Base-by-base conservation (phyloP, 2,113 vertebrate genomes). In the Cricetomys ansorgei region DNA sequence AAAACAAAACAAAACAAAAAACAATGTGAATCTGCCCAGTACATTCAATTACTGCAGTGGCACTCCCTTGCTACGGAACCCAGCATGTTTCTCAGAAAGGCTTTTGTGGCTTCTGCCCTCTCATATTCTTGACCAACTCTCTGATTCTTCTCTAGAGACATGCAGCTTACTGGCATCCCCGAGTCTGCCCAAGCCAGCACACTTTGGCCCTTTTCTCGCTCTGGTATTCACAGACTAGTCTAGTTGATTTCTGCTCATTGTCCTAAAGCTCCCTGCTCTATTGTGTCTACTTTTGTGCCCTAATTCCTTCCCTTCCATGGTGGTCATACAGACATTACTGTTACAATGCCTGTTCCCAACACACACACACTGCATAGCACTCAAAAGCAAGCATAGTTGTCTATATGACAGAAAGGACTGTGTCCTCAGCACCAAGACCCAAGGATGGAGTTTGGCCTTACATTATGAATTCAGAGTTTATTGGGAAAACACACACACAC, bases 401-500 rank as follows among this genome's bases (percentile, higher is more conserved):
- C n/a, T n/a, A n/a, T n/a, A n/a, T n/a, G n/a, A n/a, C n/a, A n/a
- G n/a, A n/a, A n/a, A n/a, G n/a, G n/a, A 7, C 76, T 85, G 83
- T 62, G 29, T 90, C 88, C 48, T 93, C 50, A 64, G 40, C 31
- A 67, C 57, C 25, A 50, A 69, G 67, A 43, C 91, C 91, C 88
- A 76, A 91, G 55, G 80, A 89, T 0, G 0, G 25, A 80, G 59
- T n/a, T 55, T 79, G 21, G 89, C 2, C 29, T 17, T 76, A 45
- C 45, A 23, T 3, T 50, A 21, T 9, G 53, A 16, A 27, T 75
- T 94, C 37, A 45, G n/a, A 13, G n/a, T 53, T 72, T 91, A 91
- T 64, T 16, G 59, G 80, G 70, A 94, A 94, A 94, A 76, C 25
- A 96, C 27, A 48, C 45, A 31, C 25, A 29, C 73, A 95, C 19